Base-by-base conservation (phyloP, 2,888 invertebrate species). In the Tuberolachnus salignus region DNA sequence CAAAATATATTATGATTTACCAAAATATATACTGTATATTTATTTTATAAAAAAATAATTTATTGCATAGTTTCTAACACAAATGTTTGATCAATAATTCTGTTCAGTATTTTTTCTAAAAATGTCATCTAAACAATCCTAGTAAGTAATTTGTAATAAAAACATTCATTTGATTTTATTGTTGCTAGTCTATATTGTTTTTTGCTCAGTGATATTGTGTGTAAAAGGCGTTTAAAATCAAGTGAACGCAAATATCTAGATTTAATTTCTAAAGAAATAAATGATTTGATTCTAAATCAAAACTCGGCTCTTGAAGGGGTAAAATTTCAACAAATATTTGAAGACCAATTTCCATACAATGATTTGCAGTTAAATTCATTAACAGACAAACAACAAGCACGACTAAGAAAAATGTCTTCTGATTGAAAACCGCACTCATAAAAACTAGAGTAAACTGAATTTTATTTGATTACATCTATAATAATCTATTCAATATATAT, bases 81-180 rank as follows among this genome's bases (percentile, higher is more conserved):
- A 66, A 26, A 19, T 75, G 66, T 67, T 75, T 75, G 57, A 66
- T 75, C 75, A 75, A 75, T 75, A 75, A 9, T 75, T 57, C 3
- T 9, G 8, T 46, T 51, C 6, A 26, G 16, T 72, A 51, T 34
- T 61, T 44, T 34, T 61, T 51, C n/a, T 19, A 34, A 63, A 57
- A 51, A 73, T 73, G 72, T 63, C 61, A 4, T 16, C 11, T 42
- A 21, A 73, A 72, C 26, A 44, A 55, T 44, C n/a, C 9, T 64
- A 74, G 64, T 64, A 66, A 66, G 64, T 74, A 42, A 46, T 23
- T 49, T 1, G 16, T 55, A 66, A 4, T 23, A 21, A 16, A 14
- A 23, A 11, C 0, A 23, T 23, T 46, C 10, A 66, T 46, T 49
- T 46, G 2, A 10, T 26, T 21, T 21, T 49, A 0, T 44, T 23